A percentile compares a stretch with the other conserved stretches of the same genome.
These are phyloP conservation scores for Uria lomvia DNA, from an alignment of 2,113 vertebrate genomes.

Conservation along the genomic window DNA sequence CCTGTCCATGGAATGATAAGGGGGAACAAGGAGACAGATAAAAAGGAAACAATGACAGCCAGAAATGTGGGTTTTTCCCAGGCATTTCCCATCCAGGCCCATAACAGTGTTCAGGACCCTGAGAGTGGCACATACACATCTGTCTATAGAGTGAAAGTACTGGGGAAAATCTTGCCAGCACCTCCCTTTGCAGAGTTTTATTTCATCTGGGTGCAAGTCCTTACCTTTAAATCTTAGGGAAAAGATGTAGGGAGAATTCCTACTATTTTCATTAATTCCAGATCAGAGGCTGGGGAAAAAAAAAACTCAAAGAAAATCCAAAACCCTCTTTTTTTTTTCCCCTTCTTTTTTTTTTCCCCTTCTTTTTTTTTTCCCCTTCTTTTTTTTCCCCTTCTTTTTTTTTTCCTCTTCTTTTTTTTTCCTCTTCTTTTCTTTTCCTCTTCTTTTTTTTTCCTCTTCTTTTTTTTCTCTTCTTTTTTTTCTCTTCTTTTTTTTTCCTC, in stretches of 20 bases:
- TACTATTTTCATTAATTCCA: background rate
- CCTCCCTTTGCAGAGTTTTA: background rate
- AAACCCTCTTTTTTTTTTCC: background rate
- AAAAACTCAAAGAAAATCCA: background rate
- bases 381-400: too few relatives aligned
- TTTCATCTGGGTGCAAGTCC: background rate
- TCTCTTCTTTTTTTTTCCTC: too few relatives aligned
- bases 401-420: too few relatives aligned
- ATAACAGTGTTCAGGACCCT: rapidly evolving
- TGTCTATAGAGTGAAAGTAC: background rate
- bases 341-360: background rate
- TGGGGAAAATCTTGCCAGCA: background rate
- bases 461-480: too few relatives aligned
- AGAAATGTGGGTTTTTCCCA: rapidly evolving
- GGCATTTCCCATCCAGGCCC: background rate
- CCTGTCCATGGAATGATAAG: background rate
- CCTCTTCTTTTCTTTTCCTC: too few relatives aligned
- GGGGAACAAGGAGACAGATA: background rate
- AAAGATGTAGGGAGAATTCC: background rate
- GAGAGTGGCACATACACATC: rapidly evolving
- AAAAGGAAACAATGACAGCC: background rate
- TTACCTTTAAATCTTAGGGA: background rate
- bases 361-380: background rate
- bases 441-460: too few relatives aligned
- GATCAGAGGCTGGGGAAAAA: background rate